Percentiles rank a stretch among this genome's conserved stretches.
Conservation (phyloP, 2,888 invertebrate genomes). For the Diarsia rubi region DNA sequence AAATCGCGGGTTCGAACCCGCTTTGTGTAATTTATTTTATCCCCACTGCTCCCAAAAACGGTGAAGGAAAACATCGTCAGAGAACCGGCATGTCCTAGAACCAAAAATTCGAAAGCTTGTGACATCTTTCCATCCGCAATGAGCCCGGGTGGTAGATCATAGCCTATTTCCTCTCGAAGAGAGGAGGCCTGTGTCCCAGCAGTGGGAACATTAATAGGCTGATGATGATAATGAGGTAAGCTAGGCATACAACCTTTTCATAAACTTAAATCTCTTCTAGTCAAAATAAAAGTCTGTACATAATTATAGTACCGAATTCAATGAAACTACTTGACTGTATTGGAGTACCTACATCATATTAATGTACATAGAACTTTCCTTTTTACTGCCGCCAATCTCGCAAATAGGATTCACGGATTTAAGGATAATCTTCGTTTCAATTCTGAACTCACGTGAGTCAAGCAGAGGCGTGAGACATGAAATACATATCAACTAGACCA, state of each 20-base stretch:
- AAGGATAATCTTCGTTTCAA: constrained; percentile 53
- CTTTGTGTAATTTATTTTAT: too few species aligned
- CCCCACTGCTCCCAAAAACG: too few species aligned
- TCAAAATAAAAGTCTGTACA: not conserved
- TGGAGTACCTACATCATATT: not conserved
- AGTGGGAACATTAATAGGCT: too few species aligned
- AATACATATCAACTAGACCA: constrained; percentile 45
- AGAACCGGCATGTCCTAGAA: too few species aligned
- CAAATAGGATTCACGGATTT: constrained; percentile 55
- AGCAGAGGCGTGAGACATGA: constrained; percentile 21
- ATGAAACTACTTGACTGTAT: constrained; percentile 18
- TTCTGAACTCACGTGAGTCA: constrained; percentile 43
- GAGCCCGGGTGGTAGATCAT: too few species aligned
- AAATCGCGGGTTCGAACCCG: too few species aligned
- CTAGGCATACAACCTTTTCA: not conserved
- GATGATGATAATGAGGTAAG: too few species aligned
- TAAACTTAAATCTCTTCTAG: not conserved
- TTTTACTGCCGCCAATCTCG: constrained; percentile 41
- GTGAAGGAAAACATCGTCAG: too few species aligned
- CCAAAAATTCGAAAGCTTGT: too few species aligned
- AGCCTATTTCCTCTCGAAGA: too few species aligned
- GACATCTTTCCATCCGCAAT: too few species aligned
- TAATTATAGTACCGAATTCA: constrained; percentile 1
- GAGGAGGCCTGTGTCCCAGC: too few species aligned
- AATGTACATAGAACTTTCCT: constrained; percentile 44